Evolutionary conservation across 2,797 vertebrate species (phyloP).

Genomic region (Triplophysa bombifrons): DNA sequence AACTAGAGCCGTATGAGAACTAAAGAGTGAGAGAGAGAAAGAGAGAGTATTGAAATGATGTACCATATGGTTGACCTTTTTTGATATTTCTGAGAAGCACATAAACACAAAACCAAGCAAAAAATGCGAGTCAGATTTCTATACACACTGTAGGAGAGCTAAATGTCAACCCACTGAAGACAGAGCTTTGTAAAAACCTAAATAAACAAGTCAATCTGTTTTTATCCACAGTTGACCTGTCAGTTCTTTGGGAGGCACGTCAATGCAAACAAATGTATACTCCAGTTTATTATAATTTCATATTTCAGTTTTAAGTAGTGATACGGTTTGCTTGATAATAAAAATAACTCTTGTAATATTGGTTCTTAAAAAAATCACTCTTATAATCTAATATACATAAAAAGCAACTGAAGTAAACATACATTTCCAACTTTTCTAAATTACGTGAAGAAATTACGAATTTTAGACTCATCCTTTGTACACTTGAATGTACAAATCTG

Average conservation of each 20-base stretch:
- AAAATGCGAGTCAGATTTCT: slow-evolving; percentile 20
- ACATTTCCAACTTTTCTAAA: slow-evolving; percentile 17
- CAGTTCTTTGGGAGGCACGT: slow-evolving; percentile 13
- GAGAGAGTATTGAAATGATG: slow-evolving; percentile 3
- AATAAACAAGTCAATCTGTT: slow-evolving; percentile 51
- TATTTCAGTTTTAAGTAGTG: too few species aligned
- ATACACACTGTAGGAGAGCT: slow-evolving; percentile 28
- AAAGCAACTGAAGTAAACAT: neutral
- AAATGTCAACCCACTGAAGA: slow-evolving; percentile 35
- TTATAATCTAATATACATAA: slow-evolving; percentile 1
- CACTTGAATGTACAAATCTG: neutral
- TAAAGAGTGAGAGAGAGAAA: slow-evolving; percentile 53
- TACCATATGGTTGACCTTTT: slow-evolving; percentile 33
- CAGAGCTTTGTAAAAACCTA: slow-evolving; percentile 33
- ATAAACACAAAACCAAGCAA: slow-evolving; percentile 16
- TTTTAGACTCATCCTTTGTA: neutral
- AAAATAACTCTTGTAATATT: neutral
- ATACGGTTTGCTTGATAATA: neutral
- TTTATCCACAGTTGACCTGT: slow-evolving; percentile 22
- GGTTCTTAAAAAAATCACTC: neutral
- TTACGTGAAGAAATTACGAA: neutral
- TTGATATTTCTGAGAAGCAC: slow-evolving; percentile 18
- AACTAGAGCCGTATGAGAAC: slow-evolving; percentile 87
- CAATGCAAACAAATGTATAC: slow-evolving; percentile 28
- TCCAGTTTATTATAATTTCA: neutral